phyloP scores from a whole-genome alignment of 2,797 vertebrate species.

The Iguana delicatissima region DNA sequence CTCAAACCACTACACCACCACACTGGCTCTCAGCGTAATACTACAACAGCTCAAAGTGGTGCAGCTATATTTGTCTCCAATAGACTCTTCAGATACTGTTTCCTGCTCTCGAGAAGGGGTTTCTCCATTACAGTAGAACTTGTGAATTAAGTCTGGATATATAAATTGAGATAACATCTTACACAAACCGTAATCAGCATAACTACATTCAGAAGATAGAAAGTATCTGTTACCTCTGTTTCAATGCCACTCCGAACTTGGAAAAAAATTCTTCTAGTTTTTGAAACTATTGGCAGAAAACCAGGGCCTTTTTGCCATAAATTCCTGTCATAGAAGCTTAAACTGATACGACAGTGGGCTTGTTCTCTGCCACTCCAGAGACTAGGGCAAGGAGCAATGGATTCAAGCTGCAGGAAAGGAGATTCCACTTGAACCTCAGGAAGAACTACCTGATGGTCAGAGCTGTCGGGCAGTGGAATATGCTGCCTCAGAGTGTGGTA shows the following conservation, averaged over 20 bases:
- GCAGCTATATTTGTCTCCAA: neutral
- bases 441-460: too few species aligned
- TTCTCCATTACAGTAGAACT: neutral
- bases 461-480: too few species aligned
- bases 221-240: neutral
- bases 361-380: too few species aligned
- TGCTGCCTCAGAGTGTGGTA: too few species aligned
- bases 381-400: too few species aligned
- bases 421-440: too few species aligned
- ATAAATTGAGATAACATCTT: neutral
- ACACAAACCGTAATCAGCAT: neutral
- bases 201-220: neutral
- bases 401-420: too few species aligned
- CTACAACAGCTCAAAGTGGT: neutral
- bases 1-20: too few species aligned
- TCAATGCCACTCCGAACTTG: neutral
- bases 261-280: accelerated
- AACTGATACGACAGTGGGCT: too few species aligned
- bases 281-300: slow-evolving; percentile 25
- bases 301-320: neutral
- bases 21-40: too few species aligned
- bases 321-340: too few species aligned
- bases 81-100: neutral
- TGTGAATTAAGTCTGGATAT: neutral
- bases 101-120: neutral